Base-by-base conservation (phyloP, 64 coral and sea anemone species). In the Montipora efflorescens region DNA sequence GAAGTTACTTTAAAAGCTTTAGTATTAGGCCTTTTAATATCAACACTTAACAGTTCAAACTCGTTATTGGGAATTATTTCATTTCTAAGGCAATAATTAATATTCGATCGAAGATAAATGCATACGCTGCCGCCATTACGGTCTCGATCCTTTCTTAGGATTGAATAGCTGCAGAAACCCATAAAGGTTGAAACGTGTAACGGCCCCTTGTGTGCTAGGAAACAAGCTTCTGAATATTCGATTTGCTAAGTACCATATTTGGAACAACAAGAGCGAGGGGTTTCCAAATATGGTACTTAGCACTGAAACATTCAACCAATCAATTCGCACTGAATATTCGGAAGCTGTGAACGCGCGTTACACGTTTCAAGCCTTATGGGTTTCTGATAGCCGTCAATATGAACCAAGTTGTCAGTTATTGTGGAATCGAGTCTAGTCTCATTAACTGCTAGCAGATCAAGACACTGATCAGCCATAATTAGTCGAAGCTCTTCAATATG, bases 381-480 rank as follows among this genome's bases (percentile, higher is more conserved):
- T 23, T 23, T 23, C 22, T 23, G 22, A 23, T 23, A 23, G 19
- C 70, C 87, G 25, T 21, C 51, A 7, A 90, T 75, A 64, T 55
- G 77, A 20, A 95, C 69, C 48, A 83, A 59, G 11, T 20, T 67
- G 59, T 94, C 93, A 19, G 67, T 28, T 70, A 86, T 90, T 49
- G 80, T 77, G 12, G 76, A 53, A 71, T 84, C 69, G 12, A 95
- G 73, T 77, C 80, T 90, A 47, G 87, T 66, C 71, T 94, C 93
- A 85, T 95, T 90, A 48, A 95, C 20, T 28, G 94, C 88, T 77
- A 95, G 52, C 52, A 91, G 48, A 48, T 91, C 88, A 77, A 94
- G 77, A 59, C 49, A 82, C 44, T 77, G 45, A 77, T 58, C n/a
- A 9, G 50, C 74, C 21, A 75, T 76, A 80, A 28, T 49, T 18